Evolutionary conservation across 2,888 invertebrate genomes (phyloP).

Genomic region (Cephus spinipes): DNA sequence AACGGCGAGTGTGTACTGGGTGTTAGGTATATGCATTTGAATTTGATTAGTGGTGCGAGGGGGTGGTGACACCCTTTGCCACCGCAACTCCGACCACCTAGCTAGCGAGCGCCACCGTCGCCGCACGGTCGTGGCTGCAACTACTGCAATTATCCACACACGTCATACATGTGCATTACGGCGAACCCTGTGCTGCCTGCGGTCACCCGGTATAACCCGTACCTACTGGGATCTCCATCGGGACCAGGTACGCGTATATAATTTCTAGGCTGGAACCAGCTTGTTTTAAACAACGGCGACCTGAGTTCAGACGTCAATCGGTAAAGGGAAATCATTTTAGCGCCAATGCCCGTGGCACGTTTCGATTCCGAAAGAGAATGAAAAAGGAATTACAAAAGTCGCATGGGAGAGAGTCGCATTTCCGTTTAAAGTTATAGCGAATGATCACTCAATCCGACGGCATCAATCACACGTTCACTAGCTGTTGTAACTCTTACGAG

Average conservation of each 20-base stretch:
- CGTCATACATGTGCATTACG: slow-evolving; percentile 61
- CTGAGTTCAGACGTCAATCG: background rate
- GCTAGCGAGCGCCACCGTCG: slow-evolving; percentile 38
- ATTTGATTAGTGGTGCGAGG: slow-evolving; percentile 64
- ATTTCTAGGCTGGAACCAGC: slow-evolving; percentile 21
- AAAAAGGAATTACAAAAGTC: background rate
- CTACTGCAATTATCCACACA: slow-evolving; percentile 64
- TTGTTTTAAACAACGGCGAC: background rate
- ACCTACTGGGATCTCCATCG: background rate
- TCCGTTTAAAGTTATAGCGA: slow-evolving; percentile 43
- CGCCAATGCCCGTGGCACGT: background rate
- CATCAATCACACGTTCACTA: slow-evolving; percentile 58
- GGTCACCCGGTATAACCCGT: slow-evolving; percentile 29
- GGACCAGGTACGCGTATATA: slow-evolving; percentile 33
- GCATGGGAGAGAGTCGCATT: slow-evolving; percentile 5
- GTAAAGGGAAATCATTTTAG: background rate
- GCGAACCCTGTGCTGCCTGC: slow-evolving; percentile 43
- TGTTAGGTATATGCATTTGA: slow-evolving; percentile 63
- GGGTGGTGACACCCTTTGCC: slow-evolving; percentile 63
- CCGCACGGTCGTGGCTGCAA: slow-evolving; percentile 54
- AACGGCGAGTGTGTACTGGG: slow-evolving; percentile 53
- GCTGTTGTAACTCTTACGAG: slow-evolving; percentile 43
- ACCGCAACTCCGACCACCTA: slow-evolving; percentile 57
- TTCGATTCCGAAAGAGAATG: background rate
- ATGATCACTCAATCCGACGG: slow-evolving; percentile 59